Evolutionary conservation across 2,888 invertebrate genomes (phyloP).

Genomic region (Melanophora roralis): DNA sequence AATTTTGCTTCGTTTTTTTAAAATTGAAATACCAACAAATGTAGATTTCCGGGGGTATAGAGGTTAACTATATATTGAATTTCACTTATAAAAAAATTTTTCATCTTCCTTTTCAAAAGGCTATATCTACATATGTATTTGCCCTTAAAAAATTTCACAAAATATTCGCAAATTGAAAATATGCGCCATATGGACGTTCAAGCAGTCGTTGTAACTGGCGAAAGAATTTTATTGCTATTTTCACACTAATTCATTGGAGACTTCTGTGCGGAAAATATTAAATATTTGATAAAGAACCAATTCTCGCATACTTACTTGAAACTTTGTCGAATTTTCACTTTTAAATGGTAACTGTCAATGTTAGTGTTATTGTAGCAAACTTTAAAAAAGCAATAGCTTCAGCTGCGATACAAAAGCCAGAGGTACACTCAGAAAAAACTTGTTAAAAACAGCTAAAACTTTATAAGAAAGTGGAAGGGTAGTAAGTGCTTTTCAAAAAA

Average conservation of each 20-base stretch:
- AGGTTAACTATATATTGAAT: too few species aligned
- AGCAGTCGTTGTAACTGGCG: constrained; percentile 69
- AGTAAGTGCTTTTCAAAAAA: too few species aligned
- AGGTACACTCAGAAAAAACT: neutral
- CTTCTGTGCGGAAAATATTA: constrained; percentile 19
- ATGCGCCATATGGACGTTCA: constrained; percentile 58
- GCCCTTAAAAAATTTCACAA: neutral
- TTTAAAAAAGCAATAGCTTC: neutral
- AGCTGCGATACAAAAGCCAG: neutral
- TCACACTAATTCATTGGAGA: constrained; percentile 63
- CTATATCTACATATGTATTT: too few species aligned
- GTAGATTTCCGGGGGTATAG: too few species aligned
- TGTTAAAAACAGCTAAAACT: too few species aligned
- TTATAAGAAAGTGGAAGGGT: too few species aligned
- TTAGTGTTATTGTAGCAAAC: neutral
- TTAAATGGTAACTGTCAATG: constrained; percentile 30
- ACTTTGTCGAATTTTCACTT: constrained; percentile 73
- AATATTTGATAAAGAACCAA: constrained; percentile 55
- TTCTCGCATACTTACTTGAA: constrained; percentile 44
- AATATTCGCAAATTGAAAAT: neutral
- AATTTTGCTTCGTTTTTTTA: too few species aligned
- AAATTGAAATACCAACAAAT: too few species aligned
- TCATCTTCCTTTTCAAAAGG: too few species aligned
- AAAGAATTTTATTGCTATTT: constrained; percentile 75
- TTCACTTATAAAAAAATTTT: too few species aligned